These are phyloP conservation scores for Albula glossodonta DNA, from an alignment of 2,113 vertebrate genomes.

Conservation along the genomic window DNA sequence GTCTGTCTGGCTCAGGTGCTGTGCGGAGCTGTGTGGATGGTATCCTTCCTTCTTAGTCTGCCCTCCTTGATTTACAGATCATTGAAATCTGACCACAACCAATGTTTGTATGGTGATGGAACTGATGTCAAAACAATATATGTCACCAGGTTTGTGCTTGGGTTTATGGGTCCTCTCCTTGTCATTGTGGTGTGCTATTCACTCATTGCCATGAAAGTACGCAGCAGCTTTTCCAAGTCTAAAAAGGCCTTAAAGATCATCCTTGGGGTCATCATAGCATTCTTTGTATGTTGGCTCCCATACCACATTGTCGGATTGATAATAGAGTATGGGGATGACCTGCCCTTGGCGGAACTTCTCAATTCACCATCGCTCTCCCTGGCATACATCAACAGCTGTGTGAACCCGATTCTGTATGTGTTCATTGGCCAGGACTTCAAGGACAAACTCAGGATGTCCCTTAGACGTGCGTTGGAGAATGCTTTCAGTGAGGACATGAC, in stretches of 20 bases:
- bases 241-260: slow-evolving; percentile 60
- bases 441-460: slow-evolving; percentile 56
- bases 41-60: slow-evolving; percentile 64
- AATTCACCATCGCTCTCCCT: slow-evolving; percentile 64
- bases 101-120: not conserved
- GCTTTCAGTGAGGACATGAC: slow-evolving; percentile 68
- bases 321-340: slow-evolving; percentile 8
- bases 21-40: slow-evolving; percentile 64
- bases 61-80: slow-evolving; percentile 66
- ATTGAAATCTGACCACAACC: not conserved
- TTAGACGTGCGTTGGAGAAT: slow-evolving; percentile 65
- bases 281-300: slow-evolving; percentile 78
- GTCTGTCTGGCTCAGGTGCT: slow-evolving; percentile 28
- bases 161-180: slow-evolving; percentile 71
- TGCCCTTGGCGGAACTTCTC: slow-evolving; percentile 29
- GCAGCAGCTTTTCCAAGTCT: slow-evolving; percentile 41
- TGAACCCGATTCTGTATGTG: slow-evolving; percentile 78
- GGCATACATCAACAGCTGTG: slow-evolving; percentile 77
- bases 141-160: slow-evolving; percentile 59
- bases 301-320: slow-evolving; percentile 71
- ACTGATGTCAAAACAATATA: not conserved
- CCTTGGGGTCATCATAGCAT: slow-evolving; percentile 55
- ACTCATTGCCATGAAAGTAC: slow-evolving; percentile 54
- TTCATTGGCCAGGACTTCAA: slow-evolving; percentile 76
- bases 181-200: slow-evolving; percentile 66